These are phyloP conservation scores for Ageneiosus marmoratus DNA, from an alignment of 2,113 vertebrate genomes.

Conservation along the genomic window DNA sequence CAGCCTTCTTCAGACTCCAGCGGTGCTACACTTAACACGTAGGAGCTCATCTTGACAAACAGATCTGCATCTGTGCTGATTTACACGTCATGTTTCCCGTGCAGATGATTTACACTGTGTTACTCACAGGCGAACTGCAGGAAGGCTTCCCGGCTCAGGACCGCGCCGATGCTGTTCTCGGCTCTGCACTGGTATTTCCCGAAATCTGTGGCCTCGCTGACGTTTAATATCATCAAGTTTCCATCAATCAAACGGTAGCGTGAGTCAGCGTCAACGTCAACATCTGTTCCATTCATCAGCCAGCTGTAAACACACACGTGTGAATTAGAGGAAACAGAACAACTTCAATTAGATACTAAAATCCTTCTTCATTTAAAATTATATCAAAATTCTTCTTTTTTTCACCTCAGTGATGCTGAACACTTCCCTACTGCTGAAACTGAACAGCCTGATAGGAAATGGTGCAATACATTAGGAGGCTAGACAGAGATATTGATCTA, in stretches of 20 bases:
- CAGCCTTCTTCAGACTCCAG: not conserved
- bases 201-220: constrained; percentile 81
- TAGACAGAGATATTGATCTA: constrained; percentile 30
- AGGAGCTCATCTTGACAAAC: not conserved
- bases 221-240: constrained; percentile 85
- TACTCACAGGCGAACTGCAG: constrained; percentile 97
- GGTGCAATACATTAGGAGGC: constrained; percentile 26
- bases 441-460: constrained; percentile 14
- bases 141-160: constrained; percentile 85
- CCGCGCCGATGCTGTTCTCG: constrained; percentile 80
- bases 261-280: constrained; percentile 80
- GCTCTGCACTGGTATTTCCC: constrained; percentile 91
- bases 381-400: constrained; percentile 19
- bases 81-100: not conserved
- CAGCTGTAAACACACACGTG: constrained; percentile 74
- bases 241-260: constrained; percentile 87
- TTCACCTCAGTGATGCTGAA: not conserved
- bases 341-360: not conserved
- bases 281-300: constrained; percentile 87
- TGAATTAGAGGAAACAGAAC: not conserved
- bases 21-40: not conserved
- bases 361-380: not conserved
- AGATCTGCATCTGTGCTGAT: not conserved
- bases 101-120: not conserved
- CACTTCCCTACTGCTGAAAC: not conserved